Base-by-base conservation (phyloP, 2,797 vertebrate genomes). In the Chaetophractus vellerosus region DNA sequence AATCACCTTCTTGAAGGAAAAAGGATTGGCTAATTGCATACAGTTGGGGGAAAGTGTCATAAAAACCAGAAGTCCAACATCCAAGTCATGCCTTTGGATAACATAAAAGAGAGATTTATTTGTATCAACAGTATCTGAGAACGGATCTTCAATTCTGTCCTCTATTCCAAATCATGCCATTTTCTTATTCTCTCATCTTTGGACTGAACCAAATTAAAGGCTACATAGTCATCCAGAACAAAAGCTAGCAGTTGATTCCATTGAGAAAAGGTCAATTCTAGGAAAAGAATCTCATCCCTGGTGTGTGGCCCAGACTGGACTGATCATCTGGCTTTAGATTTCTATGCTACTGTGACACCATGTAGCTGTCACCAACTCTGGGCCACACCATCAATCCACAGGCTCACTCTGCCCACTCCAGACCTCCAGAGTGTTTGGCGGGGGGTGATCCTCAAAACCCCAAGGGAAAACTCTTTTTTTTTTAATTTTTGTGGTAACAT, bases 1-100 rank as follows among this genome's bases (percentile, higher is more conserved):
- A 7, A 57, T 50, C 12, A 5, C 18, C 18, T 92, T 24, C 66
- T 64, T 64, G 41, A 36, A 90, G 66, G 61, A 52, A 48, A 28
- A 9, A 80, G 15, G 31, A 57, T 4, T 11, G 41, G 18, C 7
- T 23, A 28, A 26, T 36, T 12, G 16, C 61, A 48, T 3, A 6
- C 80, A 26, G 2, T 0, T 18, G 0, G 1, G 28, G 45, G 26
- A 9, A 72, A 61, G 45, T 11, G 16, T 69, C 4, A 0, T 11
- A 12, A 24, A 38, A 64, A 57, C 31, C 86, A 78, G 74, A 50
- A 55, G 36, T 63, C 72, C 21, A 9, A 23, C 38, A 64, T 69
- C 63, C 68, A 74, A 33, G 72, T 36, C n/a, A 21, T 5, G 28
- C 38, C 75, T 84, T n/a, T 16, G 36, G 31, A 45, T n/a, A 90